Base-by-base conservation (phyloP, 2,113 vertebrate genomes). In the Chionodraco myersi region DNA sequence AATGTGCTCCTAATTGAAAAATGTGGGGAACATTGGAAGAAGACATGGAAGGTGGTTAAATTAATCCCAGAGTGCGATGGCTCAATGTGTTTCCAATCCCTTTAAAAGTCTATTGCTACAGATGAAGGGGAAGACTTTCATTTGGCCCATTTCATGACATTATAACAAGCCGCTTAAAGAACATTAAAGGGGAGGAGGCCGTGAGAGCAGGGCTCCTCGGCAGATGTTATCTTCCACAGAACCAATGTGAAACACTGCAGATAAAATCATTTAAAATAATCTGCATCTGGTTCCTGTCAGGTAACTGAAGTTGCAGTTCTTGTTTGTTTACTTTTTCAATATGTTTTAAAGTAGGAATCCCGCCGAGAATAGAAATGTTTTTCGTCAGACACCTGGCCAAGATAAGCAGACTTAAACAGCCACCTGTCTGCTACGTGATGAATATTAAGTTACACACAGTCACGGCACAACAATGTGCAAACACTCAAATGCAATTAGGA, bases 81-180 rank as follows among this genome's bases (percentile, higher is more conserved):
- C 66, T 52, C 75, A 88, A 86, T 85, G 63, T 90, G 85, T 86
- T 86, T 86, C 73, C 83, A 86, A 84, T 86, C 72, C 58, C 59
- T 81, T 45, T 15, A 51, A 80, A 70, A 79, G 5, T 65, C 69
- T 77, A 69, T 71, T 82, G 82, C 82, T 80, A 72, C 74, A 75
- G 79, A 80, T 77, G 18, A 84, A 76, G 66, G 58, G 67, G 79
- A 89, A 85, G 70, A 69, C 30, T 79, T 84, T 84, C 58, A 84
- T 82, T 75, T 77, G 79, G 72, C 78, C 80, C 81, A 52, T 80
- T 84, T 88, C 73, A 85, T 86, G 81, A 79, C 81, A 77, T 85
- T 85, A 88, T 77, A 83, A 85, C 52, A 65, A 56, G 66, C 70
- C 53, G 76, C 62, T 82, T 76, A 60, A 75, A 62, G 73, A 67